Evolutionary conservation across 53 echinoderm and acorn worm genomes (phyloP).

Genomic region (Holothuria leucospilota): DNA sequence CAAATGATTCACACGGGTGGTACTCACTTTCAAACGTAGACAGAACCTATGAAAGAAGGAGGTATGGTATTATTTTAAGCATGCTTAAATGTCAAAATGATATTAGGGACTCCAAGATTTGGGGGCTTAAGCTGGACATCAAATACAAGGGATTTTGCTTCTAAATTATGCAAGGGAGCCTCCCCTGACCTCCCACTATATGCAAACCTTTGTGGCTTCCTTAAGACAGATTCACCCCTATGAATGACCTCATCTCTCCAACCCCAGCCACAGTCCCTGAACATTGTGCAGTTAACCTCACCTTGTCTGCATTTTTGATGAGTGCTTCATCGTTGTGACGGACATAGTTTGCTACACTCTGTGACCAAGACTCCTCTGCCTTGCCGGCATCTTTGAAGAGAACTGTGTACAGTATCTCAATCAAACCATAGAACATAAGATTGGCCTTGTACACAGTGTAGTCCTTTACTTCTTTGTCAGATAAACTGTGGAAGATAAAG

Average conservation of each 20-base stretch:
- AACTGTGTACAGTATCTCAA: slow-evolving; percentile 75
- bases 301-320: slow-evolving; percentile 92
- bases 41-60: slow-evolving; percentile 63
- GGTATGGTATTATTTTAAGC: background rate
- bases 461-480: slow-evolving; percentile 90
- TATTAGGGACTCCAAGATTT: too few species aligned
- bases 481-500: slow-evolving; percentile 54
- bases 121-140: too few species aligned
- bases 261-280: too few species aligned
- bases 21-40: slow-evolving; percentile 78
- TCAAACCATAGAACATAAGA: slow-evolving; percentile 79
- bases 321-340: slow-evolving; percentile 88
- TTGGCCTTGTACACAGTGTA: slow-evolving; percentile 84
- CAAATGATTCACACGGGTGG: slow-evolving; percentile 90
- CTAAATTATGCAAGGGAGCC: too few species aligned
- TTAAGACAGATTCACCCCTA: too few species aligned
- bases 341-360: slow-evolving; percentile 85
- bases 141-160: too few species aligned
- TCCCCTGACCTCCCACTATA: too few species aligned
- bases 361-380: slow-evolving; percentile 74
- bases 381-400: slow-evolving; percentile 77
- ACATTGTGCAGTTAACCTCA: slow-evolving; percentile 19
- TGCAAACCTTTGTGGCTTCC: too few species aligned
- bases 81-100: too few species aligned
- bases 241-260: background rate